Evolutionary conservation across 2,888 invertebrate species (phyloP).

Genomic region (Rhagonycha fulva): DNA sequence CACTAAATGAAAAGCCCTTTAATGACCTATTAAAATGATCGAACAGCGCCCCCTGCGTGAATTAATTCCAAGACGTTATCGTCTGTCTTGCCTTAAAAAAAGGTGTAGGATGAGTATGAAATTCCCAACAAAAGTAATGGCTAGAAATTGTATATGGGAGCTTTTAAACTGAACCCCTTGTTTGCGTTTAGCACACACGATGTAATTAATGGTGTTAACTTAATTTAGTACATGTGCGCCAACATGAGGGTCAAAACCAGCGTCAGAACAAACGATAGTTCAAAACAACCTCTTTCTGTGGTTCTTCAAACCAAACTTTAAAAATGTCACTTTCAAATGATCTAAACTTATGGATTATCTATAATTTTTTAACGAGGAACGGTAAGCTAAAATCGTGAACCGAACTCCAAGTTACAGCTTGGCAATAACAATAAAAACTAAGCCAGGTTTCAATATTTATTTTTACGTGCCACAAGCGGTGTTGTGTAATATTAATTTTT

Average conservation of each 20-base stretch:
- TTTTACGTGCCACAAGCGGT: slow-evolving; percentile 43
- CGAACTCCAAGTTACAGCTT: slow-evolving; percentile 33
- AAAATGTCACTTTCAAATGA: slow-evolving; percentile 4
- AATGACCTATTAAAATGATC: not conserved
- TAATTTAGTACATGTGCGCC: slow-evolving; percentile 25
- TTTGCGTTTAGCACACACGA: slow-evolving; percentile 23
- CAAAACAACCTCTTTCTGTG: slow-evolving; percentile 10
- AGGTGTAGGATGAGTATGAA: not conserved
- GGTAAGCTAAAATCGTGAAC: slow-evolving; percentile 38
- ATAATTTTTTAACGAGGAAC: not conserved
- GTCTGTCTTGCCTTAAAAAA: not conserved
- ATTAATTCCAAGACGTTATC: not conserved
- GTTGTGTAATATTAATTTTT: slow-evolving; percentile 47
- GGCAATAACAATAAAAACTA: slow-evolving; percentile 47
- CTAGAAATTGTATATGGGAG: slow-evolving; percentile 3
- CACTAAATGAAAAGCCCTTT: not conserved
- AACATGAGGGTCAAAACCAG: slow-evolving; percentile 23
- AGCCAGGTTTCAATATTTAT: slow-evolving; percentile 47
- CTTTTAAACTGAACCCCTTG: slow-evolving; percentile 19
- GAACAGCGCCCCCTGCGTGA: not conserved
- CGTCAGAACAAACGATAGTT: slow-evolving; percentile 16
- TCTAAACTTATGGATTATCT: not conserved
- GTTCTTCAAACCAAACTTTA: slow-evolving; percentile 8
- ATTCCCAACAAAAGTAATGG: slow-evolving; percentile 1
- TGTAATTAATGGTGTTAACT: slow-evolving; percentile 25